Conservation (phyloP, 2,113 vertebrate species). For the Daubentonia madagascariensis region DNA sequence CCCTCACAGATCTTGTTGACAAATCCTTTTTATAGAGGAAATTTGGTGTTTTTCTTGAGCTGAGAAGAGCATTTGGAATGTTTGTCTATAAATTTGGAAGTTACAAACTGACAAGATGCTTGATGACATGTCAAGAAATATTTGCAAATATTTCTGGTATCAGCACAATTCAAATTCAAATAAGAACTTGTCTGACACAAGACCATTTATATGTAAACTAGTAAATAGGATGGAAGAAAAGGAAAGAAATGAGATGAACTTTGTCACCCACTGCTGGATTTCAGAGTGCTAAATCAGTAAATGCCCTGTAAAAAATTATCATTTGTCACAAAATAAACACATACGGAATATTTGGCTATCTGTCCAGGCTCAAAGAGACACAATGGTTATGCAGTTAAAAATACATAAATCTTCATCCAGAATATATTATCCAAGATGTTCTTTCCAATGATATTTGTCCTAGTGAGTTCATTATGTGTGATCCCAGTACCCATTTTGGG, state of each 20-base stretch:
- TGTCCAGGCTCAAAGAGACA: background rate
- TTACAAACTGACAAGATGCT: slow-evolving; percentile 72
- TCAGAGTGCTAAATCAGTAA: slow-evolving; percentile 14
- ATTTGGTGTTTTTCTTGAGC: slow-evolving; percentile 35
- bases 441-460: background rate
- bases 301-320: background rate
- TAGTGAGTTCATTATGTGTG: background rate
- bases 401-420: background rate
- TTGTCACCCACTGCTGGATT: slow-evolving; percentile 25
- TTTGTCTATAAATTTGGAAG: slow-evolving; percentile 55
- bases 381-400: background rate
- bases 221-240: slow-evolving; percentile 34
- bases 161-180: slow-evolving; percentile 61
- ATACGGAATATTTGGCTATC: background rate
- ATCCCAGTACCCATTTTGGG: background rate
- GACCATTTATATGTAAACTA: slow-evolving; percentile 62
- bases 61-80: slow-evolving; percentile 31
- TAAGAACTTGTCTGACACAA: slow-evolving; percentile 33
- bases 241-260: background rate
- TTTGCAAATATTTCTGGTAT: slow-evolving; percentile 64
- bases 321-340: background rate
- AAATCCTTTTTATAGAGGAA: slow-evolving; percentile 16
- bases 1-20: slow-evolving; percentile 45
- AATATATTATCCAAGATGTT: background rate
- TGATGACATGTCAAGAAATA: slow-evolving; percentile 63